These are phyloP conservation scores for Festucalex cinctus DNA, from an alignment of 2,113 vertebrate genomes.

Conservation along the genomic window DNA sequence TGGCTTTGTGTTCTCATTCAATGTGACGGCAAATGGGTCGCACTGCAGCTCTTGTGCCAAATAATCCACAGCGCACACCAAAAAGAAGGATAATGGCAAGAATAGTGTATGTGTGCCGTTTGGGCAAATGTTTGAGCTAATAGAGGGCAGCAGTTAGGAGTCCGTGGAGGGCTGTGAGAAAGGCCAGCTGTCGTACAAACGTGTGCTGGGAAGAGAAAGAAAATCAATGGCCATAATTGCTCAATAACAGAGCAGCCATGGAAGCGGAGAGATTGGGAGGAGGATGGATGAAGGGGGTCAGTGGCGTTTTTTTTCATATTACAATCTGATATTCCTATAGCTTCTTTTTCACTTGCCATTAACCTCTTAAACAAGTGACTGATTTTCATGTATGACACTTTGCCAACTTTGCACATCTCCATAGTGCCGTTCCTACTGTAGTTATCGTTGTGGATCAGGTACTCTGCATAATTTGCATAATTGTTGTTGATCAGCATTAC, in stretches of 20 bases:
- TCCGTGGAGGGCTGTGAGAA: slow-evolving; percentile 47
- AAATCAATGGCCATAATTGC: slow-evolving; percentile 68
- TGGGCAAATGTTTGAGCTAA: slow-evolving; percentile 38
- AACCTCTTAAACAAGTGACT: too few relatives aligned
- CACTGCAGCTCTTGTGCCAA: background rate
- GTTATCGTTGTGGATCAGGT: background rate
- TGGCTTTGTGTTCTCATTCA: slow-evolving; percentile 22
- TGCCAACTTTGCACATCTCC: too few relatives aligned
- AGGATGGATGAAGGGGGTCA: background rate
- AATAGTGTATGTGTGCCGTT: slow-evolving; percentile 30
- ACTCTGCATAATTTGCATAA: background rate
- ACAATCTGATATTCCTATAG: too few relatives aligned
- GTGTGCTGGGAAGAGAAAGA: slow-evolving; percentile 38
- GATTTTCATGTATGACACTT: background rate
- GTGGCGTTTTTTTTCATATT: too few relatives aligned
- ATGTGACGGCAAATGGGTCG: slow-evolving; percentile 7
- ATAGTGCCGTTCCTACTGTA: too few relatives aligned
- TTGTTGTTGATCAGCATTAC: background rate
- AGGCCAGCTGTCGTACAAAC: slow-evolving; percentile 58
- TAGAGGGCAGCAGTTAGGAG: slow-evolving; percentile 47
- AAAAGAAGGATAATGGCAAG: slow-evolving; percentile 11
- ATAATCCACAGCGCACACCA: slow-evolving; percentile 19
- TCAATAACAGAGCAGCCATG: slow-evolving; percentile 44
- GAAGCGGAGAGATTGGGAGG: slow-evolving; percentile 28
- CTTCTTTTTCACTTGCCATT: too few relatives aligned